Conservation (phyloP, 2,113 vertebrate genomes). For the Erinaceus europaeus region DNA sequence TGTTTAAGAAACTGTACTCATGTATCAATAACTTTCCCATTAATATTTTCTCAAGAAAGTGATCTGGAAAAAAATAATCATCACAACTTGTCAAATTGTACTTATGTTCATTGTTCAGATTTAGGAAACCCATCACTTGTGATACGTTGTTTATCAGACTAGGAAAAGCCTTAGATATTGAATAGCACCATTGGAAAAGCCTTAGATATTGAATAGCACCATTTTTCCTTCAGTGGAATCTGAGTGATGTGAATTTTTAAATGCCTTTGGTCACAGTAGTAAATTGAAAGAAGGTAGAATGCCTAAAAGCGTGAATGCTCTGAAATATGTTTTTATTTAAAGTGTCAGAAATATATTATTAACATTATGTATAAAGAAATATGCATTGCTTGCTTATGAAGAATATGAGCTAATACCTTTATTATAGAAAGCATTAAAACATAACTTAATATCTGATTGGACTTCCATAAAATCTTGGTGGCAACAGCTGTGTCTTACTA, state of each 20-base stretch:
- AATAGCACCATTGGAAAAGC: background rate
- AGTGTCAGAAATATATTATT: constrained; percentile 30
- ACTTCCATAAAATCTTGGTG: background rate
- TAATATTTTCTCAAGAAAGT: no score
- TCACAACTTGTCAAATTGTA: background rate
- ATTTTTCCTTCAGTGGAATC: constrained; percentile 1
- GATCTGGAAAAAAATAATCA: no score
- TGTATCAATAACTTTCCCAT: no score
- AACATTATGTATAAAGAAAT: background rate
- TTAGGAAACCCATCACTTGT: background rate
- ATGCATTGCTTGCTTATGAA: background rate
- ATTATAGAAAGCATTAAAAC: background rate
- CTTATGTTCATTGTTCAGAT: background rate
- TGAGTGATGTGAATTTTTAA: constrained; percentile 46
- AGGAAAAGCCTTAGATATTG: background rate
- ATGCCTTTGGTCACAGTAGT: constrained; percentile 46
- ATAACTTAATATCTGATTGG: background rate
- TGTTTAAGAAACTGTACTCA: no score
- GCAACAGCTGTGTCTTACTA: background rate
- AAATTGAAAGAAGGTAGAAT: constrained; percentile 46
- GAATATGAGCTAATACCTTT: background rate
- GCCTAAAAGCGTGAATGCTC: background rate
- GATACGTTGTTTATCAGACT: background rate
- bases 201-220: background rate
- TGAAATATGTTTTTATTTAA: constrained; percentile 15